Evolutionary conservation across 1,140 invertebrate genomes (phyloP).

Genomic region (Steinernema feltiae): DNA sequence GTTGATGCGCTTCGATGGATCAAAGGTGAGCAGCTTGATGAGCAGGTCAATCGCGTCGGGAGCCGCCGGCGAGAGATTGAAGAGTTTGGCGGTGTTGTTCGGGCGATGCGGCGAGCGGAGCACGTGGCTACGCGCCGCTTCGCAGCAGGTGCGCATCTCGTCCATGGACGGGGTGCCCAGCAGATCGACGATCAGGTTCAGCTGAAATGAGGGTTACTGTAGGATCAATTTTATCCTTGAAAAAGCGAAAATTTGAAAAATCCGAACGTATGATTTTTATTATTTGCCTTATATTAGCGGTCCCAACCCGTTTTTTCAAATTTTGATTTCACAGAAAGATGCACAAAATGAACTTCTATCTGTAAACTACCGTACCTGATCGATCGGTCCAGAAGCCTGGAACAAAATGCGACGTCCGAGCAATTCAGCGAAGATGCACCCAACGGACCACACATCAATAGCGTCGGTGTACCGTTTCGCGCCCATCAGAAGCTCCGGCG

Average conservation of each 20-base stretch:
- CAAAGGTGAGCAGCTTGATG: conserved; percentile 95
- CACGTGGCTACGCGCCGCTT: conserved; percentile 88
- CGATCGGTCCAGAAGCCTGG: conserved; percentile 86
- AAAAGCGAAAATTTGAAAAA: too few species aligned
- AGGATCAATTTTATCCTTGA: not conserved
- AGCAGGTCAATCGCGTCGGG: conserved; percentile 87
- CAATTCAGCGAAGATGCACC: conserved; percentile 97
- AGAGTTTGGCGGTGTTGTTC: conserved; percentile 78
- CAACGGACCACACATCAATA: conserved; percentile 96
- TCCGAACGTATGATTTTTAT: too few species aligned
- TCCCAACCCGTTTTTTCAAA: too few species aligned
- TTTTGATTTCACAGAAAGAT: too few species aligned
- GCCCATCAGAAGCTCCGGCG: conserved; percentile 63
- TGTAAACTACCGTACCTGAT: conserved; percentile 67
- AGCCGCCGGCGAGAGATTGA: conserved; percentile 81
- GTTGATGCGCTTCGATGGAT: conserved; percentile 74
- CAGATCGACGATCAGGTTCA: conserved; percentile 92
- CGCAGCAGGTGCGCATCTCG: conserved; percentile 91
- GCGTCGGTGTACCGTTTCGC: conserved; percentile 65
- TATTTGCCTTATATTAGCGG: too few species aligned
- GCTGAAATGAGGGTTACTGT: conserved; percentile 63
- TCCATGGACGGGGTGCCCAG: conserved; percentile 85
- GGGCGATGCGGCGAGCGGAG: conserved; percentile 78
- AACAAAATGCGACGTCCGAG: conserved; percentile 89
- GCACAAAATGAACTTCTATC: conserved; percentile 13